phyloP scores from a whole-genome alignment of 2,797 vertebrate genomes.

The Clangula hyemalis region DNA sequence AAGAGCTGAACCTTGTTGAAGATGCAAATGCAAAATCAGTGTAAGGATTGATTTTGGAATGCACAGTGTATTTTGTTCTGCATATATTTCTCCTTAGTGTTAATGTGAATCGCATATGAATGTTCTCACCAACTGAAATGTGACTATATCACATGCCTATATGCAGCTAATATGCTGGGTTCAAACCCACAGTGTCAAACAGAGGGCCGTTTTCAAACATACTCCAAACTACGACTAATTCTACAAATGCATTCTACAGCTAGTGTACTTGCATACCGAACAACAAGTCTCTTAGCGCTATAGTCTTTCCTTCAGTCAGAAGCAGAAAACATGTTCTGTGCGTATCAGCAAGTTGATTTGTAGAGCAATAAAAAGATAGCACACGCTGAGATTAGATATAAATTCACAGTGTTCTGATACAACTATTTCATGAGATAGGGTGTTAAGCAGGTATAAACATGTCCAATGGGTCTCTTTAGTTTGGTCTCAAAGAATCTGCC shows the following conservation, averaged over 20 bases:
- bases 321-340: neutral
- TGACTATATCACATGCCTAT: neutral
- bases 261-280: neutral
- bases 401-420: neutral
- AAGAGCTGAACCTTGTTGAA: conserved; percentile 89
- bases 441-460: neutral
- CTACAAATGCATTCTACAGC: neutral
- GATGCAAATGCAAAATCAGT: conserved; percentile 86
- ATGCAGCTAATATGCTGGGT: neutral
- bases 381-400: neutral
- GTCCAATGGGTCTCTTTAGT: neutral
- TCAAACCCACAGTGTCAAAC: neutral
- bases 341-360: neutral
- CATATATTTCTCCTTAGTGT: neutral
- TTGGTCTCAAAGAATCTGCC: neutral
- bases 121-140: neutral
- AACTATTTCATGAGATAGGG: neutral
- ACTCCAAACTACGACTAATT: neutral
- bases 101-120: neutral
- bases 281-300: neutral
- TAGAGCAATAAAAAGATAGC: neutral
- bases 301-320: neutral
- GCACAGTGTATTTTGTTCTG: neutral
- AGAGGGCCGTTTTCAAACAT: neutral
- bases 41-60: conserved; percentile 80